Percentiles rank a stretch among this genome's conserved stretches.
Conservation (phyloP, 2,797 vertebrate species). For the Scolopax bukidnonensis region DNA sequence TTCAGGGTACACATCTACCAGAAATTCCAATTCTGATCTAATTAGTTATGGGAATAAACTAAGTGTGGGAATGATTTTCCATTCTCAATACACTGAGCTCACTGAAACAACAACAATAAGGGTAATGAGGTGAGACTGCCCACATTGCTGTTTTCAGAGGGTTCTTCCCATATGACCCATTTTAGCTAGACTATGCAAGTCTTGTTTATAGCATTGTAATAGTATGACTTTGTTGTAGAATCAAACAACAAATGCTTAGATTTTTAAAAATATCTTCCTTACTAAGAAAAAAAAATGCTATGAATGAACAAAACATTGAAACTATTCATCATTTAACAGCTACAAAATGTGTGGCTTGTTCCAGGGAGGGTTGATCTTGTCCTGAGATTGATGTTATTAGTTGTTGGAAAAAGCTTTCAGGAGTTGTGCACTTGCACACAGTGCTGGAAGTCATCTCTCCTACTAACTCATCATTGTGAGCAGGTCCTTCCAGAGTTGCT, state of each 20-base stretch:
- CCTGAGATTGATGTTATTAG: neutral
- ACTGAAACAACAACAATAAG: neutral
- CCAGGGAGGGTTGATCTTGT: neutral
- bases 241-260: neutral
- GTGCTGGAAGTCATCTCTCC: neutral
- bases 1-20: neutral
- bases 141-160: neutral
- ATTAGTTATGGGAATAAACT: constrained; percentile 20
- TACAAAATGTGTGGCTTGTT: neutral
- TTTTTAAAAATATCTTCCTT: neutral
- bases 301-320: neutral
- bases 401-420: neutral
- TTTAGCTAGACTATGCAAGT: neutral
- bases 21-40: neutral
- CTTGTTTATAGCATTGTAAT: neutral
- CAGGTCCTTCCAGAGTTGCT: neutral
- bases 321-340: neutral
- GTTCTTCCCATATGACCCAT: neutral
- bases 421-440: neutral
- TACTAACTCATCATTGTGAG: neutral
- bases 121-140: neutral
- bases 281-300: neutral
- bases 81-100: neutral
- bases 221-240: neutral
- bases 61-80: constrained; percentile 18